phyloP scores from a whole-genome alignment of 2,797 vertebrate genomes.

The Denticeps clupeoides region DNA sequence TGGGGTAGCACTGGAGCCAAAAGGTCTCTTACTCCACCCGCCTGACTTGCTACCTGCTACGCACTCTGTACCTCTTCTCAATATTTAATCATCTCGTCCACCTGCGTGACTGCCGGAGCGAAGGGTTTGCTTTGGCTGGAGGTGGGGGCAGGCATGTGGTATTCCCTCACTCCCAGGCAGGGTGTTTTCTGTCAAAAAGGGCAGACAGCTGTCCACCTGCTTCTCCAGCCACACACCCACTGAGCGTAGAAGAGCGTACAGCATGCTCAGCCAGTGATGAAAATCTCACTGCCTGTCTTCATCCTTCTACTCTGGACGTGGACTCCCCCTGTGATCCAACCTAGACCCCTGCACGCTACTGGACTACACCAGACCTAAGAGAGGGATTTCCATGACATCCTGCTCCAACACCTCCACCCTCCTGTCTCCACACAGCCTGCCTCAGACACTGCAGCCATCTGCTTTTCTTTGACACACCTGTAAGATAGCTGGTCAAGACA shows the following conservation, averaged over 20 bases:
- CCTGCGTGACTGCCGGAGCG: constrained; percentile 32
- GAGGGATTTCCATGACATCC: too few relatives aligned
- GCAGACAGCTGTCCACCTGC: constrained; percentile 26
- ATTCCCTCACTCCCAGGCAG: constrained; percentile 60
- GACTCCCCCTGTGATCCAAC: constrained; percentile 4
- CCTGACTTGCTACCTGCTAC: constrained; percentile 8
- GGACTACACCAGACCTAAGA: constrained; percentile 4
- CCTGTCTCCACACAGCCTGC: too few relatives aligned
- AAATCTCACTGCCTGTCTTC: constrained; percentile 3
- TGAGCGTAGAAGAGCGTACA: constrained; percentile 10
- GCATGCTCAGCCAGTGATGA: constrained; percentile 18
- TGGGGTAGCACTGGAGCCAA: too few relatives aligned
- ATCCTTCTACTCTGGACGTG: constrained; percentile 21
- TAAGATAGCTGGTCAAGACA: constrained; percentile 31
- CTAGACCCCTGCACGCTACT: not conserved
- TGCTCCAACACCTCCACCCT: constrained; percentile 17
- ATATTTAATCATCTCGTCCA: constrained; percentile 66
- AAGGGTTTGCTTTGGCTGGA: too few relatives aligned
- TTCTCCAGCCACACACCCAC: constrained; percentile 19
- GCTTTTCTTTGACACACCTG: constrained; percentile 27
- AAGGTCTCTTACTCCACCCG: too few relatives aligned
- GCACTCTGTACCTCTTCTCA: constrained; percentile 46
- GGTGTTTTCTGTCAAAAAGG: constrained; percentile 40
- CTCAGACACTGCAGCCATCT: too few relatives aligned
- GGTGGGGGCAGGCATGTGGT: constrained; percentile 50